A percentile compares a stretch with the other conserved stretches of the same genome.
phyloP scores from a whole-genome alignment of 2,113 vertebrate species.

The Phrynosoma blainvillii region DNA sequence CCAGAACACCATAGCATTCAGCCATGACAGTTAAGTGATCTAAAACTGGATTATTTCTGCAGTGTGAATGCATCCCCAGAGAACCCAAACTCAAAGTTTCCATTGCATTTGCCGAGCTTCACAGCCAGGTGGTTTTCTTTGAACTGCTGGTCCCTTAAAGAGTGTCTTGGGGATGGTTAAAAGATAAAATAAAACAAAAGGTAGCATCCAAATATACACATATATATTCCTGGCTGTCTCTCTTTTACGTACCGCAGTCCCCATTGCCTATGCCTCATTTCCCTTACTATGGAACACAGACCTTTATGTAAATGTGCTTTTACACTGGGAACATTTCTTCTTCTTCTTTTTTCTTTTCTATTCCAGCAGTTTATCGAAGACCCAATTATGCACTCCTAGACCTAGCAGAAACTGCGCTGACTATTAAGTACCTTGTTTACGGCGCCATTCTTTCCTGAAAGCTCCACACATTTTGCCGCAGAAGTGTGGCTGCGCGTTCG shows the following conservation, averaged over 20 bases:
- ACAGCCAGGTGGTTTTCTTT: not conserved
- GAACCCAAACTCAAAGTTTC: not conserved
- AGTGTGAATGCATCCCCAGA: no score
- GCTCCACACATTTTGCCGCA: not conserved
- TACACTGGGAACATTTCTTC: slow-evolving; percentile 30
- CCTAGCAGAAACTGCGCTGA: slow-evolving; percentile 31
- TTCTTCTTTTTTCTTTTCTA: slow-evolving; percentile 34
- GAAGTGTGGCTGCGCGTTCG: slow-evolving; percentile 27
- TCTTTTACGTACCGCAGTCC: not conserved
- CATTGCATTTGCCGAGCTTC: not conserved
- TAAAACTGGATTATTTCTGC: no score
- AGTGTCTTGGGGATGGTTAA: not conserved
- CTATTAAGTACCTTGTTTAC: slow-evolving; percentile 46
- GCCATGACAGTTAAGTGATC: no score
- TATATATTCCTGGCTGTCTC: not conserved
- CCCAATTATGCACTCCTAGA: slow-evolving; percentile 63
- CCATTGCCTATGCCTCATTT: slow-evolving; percentile 22
- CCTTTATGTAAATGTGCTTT: slow-evolving; percentile 42
- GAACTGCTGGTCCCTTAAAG: not conserved
- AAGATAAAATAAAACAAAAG: not conserved
- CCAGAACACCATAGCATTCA: no score
- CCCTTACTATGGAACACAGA: slow-evolving; percentile 2
- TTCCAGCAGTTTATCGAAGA: slow-evolving; percentile 55
- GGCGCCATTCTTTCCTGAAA: not conserved
- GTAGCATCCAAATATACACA: no score